Percentiles rank a stretch among this genome's conserved stretches.
Conservation (phyloP, 1,140 invertebrate genomes). For the Drosophila mayri region DNA sequence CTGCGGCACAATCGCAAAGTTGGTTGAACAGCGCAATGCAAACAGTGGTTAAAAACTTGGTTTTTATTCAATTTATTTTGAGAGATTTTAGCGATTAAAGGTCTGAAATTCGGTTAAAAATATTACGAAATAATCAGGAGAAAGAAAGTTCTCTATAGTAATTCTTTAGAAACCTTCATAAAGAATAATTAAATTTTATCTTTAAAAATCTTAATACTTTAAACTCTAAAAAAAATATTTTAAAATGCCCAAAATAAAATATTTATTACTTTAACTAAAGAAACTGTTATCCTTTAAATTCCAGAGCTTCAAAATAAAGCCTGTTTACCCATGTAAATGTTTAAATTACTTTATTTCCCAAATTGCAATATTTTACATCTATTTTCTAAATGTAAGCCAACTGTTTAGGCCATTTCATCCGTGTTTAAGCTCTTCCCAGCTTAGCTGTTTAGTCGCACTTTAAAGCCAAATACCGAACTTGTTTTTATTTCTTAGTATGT, state of each 20-base stretch:
- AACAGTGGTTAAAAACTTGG: slow-evolving; percentile 10
- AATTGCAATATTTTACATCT: not conserved
- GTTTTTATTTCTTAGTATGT: slow-evolving; percentile 47
- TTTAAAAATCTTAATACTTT: not conserved
- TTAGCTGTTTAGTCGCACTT: slow-evolving; percentile 61
- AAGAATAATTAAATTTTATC: not conserved
- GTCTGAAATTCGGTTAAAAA: not conserved
- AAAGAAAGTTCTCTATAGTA: not conserved
- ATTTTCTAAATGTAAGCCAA: slow-evolving; percentile 4
- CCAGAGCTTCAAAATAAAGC: not conserved
- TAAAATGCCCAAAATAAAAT: not conserved
- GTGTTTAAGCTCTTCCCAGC: slow-evolving; percentile 39
- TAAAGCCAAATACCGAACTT: slow-evolving; percentile 72
- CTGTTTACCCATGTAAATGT: not conserved
- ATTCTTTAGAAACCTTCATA: not conserved
- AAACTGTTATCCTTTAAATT: not conserved
- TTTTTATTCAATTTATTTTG: not conserved
- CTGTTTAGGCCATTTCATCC: slow-evolving; percentile 22
- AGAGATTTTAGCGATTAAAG: not conserved
- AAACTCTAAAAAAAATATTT: not conserved
- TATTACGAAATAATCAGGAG: too few species aligned
- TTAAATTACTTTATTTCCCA: not conserved
- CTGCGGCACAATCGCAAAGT: slow-evolving; percentile 72
- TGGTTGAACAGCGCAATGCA: slow-evolving; percentile 19
- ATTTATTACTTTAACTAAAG: not conserved